A percentile compares a stretch with the other conserved stretches of the same genome.
phyloP scores from a whole-genome alignment of 2,888 invertebrate genomes.

The Lithophane socia region DNA sequence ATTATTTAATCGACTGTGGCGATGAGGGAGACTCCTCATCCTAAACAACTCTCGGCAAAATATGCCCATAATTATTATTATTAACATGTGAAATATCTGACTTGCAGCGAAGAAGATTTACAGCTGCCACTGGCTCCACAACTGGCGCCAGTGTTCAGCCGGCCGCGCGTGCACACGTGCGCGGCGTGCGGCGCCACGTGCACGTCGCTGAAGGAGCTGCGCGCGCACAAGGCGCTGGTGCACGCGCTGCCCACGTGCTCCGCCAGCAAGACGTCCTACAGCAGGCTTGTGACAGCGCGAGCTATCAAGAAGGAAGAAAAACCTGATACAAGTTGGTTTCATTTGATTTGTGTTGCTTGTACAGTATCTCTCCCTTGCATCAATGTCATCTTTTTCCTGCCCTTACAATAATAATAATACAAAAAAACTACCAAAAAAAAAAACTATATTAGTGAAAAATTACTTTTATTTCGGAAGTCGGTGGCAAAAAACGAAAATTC shows the following conservation, averaged over 20 bases:
- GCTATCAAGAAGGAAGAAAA: conserved; percentile 88
- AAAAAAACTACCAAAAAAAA: not conserved
- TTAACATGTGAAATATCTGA: conserved; percentile 1
- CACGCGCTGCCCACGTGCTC: conserved; percentile 84
- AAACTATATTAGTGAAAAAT: too few relatives aligned
- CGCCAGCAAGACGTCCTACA: conserved; percentile 75
- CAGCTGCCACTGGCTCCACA: conserved; percentile 24
- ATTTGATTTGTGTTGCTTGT: not conserved
- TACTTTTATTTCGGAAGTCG: too few relatives aligned
- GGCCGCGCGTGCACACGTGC: conserved; percentile 90
- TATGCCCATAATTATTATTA: not conserved
- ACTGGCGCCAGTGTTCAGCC: conserved; percentile 79
- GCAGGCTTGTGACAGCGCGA: conserved; percentile 78
- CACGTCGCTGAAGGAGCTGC: conserved; percentile 92
- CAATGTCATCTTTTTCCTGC: not conserved
- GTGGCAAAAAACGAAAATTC: too few relatives aligned
- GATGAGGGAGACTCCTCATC: not conserved
- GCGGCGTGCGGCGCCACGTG: conserved; percentile 85
- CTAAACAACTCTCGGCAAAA: not conserved
- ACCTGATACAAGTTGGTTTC: conserved; percentile 75
- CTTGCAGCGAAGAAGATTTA: conserved; percentile 39
- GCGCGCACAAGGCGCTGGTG: conserved; percentile 90
- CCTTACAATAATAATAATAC: not conserved
- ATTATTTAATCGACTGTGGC: not conserved
- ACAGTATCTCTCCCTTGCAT: not conserved